Base-by-base conservation (phyloP, 2,113 vertebrate species). In the Archilochus colubris region DNA sequence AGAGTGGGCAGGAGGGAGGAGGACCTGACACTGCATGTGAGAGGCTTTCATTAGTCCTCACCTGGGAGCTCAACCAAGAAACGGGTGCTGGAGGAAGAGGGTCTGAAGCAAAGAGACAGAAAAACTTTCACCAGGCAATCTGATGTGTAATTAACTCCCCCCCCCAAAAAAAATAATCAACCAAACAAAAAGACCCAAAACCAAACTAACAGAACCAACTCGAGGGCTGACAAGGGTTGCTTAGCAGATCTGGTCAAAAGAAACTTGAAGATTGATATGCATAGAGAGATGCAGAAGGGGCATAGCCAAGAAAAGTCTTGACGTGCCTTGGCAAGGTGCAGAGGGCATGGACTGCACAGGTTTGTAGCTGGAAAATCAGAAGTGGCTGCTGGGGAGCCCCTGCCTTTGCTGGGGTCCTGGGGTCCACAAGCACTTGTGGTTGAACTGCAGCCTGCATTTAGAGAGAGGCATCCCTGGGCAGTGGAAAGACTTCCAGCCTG, bases 401-500 rank as follows among this genome's bases (percentile, higher is more conserved):
- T 63, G 66, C 58, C 62, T 43, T 54, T 1, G 2, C 72, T 43
- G 43, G 68, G 80, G 16, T 55, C 1, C 0, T 31, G 59, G 63
- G 36, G 36, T 38, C 36, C 36, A 38, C 48, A 25, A 68, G 48
- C n/a, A 1, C 46, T 57, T 78, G 81, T 1, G 36, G 84, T 82
- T 67, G 64, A 79, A 36, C 66, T 74, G 3, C 27, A 89, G 91
- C 55, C 84, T 89, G 78, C 16, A 1, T 91, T 84, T 79, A 58
- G 50, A 68, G 57, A 75, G 93, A 94, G 55, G 43, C 84, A 74
- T 89, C 91, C 31, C 30, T 23, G 89, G 11, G 16, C 84, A 76
- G 33, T 77, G 89, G 94, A 87, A 92, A 94, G 58, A 68, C 86
- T 96, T 82, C 84, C 18, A 82, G 22, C 94, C 83, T 86, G 86